These are phyloP conservation scores for Trichoplusia ni DNA, from an alignment of 1,140 invertebrate genomes.

Conservation along the genomic window DNA sequence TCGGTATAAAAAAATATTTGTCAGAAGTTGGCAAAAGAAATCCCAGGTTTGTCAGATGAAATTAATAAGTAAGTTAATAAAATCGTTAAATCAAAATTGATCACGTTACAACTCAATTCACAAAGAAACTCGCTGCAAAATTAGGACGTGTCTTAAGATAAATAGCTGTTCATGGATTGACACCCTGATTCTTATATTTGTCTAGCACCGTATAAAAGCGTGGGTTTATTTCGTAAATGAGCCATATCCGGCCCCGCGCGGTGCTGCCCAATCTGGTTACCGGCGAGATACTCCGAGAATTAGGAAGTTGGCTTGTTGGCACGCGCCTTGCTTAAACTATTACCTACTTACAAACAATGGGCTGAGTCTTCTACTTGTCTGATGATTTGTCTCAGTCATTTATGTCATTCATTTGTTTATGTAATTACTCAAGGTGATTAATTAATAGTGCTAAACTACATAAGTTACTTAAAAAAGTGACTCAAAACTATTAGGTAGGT, in stretches of 20 bases:
- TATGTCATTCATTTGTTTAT: not conserved
- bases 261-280: not conserved
- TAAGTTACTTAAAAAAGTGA: too few species aligned
- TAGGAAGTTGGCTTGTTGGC: not conserved
- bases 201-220: constrained; percentile 12
- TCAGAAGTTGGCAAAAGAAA: too few species aligned
- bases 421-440: too few species aligned
- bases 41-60: too few species aligned
- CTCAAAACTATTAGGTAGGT: too few species aligned
- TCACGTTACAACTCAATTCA: not conserved
- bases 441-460: too few species aligned
- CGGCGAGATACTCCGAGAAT: not conserved
- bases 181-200: not conserved
- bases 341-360: not conserved
- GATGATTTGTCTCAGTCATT: not conserved
- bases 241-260: not conserved
- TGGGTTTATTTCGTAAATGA: constrained; percentile 19
- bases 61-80: too few species aligned
- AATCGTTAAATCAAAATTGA: too few species aligned
- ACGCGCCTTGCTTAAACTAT: not conserved
- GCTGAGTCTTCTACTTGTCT: not conserved
- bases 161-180: not conserved
- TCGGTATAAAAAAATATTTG: too few species aligned
- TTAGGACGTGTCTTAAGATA: too few species aligned
- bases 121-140: not conserved